Base-by-base conservation (phyloP, 2,113 vertebrate species). In the Paedocypris sp. region DNA sequence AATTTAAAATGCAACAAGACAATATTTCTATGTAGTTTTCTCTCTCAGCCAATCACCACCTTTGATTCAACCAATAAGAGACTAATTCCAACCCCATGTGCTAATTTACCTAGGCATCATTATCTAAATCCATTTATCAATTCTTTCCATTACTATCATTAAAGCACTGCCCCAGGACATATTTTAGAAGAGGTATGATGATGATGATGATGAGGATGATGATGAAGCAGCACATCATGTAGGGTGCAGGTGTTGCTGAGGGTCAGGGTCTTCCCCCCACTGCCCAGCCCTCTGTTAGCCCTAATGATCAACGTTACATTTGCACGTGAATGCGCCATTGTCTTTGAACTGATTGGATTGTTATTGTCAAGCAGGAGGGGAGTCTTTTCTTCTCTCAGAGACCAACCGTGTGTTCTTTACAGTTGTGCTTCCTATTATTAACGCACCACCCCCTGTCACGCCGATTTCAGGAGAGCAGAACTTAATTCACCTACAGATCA, bases 291-390 rank as follows among this genome's bases (percentile, higher is more conserved):
- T 54, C 36, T 45, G 39, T 45, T 64, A 33, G 48, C 19, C 19
- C 33, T 49, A 58, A 62, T 43, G 61, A 57, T 48, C 38, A 75
- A 78, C 67, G 73, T 84, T 82, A 45, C 16, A 75, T 80, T 86
- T 84, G 81, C 83, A 87, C 82, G 64, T 71, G 66, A 79, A 74
- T 67, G 67, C 59, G 81, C 33, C 19, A 63, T 67, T 71, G 69
- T 71, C 64, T 71, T 46, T 67, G 71, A 75, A 79, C 72, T 80
- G 85, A 85, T 66, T 75, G 66, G 78, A 74, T 83, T 86, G 82
- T 82, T 82, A 81, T 71, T 83, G 71, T 80, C 74, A 74, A 80
- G 82, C 86, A 36, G 25, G 18, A 68, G 75, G 71, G 49, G 61
- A 60, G 52, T 57, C 64, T 70, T 76, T 56, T 60, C n/a, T 65